Base-by-base conservation (phyloP, 2,113 vertebrate genomes). In the Trachemys scripta region DNA sequence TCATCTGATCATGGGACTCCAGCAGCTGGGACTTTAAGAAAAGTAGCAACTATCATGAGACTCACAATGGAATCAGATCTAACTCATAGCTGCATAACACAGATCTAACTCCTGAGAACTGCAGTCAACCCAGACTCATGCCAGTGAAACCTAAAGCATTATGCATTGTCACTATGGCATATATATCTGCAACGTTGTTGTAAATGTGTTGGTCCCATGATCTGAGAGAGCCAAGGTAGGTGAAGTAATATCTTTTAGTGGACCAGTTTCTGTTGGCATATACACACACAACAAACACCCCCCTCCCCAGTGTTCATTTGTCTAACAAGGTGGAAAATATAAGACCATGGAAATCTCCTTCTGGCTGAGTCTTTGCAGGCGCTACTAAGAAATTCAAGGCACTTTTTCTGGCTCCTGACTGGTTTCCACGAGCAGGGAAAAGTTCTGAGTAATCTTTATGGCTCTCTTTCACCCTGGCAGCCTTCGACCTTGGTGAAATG, bases 321-420 rank as follows among this genome's bases (percentile, higher is more conserved):
- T 94, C 95, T 85, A 51, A 82, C 53, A 96, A 87, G 89, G 92
- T 95, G 95, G 95, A 97, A 95, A 89, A 82, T 87, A 57, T 4
- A 88, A 95, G 96, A 97, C 93, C 54, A 62, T 38, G 96, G 83
- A 94, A 96, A 87, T 96, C 94, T 95, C 62, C 88, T 85, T 94
- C 83, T 24, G 35, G 45, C 42, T 97, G 98, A 98, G 93, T 98
- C 97, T 98, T 82, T 89, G 75, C 57, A 35, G 65, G 88, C 78
- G 5, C 53, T 47, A 19, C 85, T 89, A 29, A 22, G 85, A 92
- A 76, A 87, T 94, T 59, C 85, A 95, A 90, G 90, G 49, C 50
- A 84, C 59, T 93, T 91, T 90, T 94, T 86, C 81, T 92, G 90
- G 47, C 16, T 93, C 85, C 94, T 62, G 84, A 89, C 59, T 6